phyloP scores from a whole-genome alignment of 2,797 vertebrate species.

The Nyctalus aviator region DNA sequence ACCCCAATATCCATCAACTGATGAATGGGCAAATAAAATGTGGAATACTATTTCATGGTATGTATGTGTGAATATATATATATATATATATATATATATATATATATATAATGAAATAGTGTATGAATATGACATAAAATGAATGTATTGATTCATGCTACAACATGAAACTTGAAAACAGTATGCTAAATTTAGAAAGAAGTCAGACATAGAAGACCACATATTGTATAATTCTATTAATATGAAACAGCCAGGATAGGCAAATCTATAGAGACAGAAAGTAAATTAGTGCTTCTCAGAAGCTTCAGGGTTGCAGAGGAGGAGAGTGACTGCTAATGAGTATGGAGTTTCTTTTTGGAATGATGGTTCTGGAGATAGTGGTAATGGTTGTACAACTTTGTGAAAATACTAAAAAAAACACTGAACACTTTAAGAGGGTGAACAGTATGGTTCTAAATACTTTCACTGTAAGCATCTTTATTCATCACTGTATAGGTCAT shows the following conservation, averaged over 20 bases:
- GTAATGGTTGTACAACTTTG: conserved; percentile 27
- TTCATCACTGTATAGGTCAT: neutral
- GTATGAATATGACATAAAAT: conserved; percentile 23
- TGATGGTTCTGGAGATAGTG: conserved; percentile 11
- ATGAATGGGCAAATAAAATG: conserved; percentile 50
- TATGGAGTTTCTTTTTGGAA: neutral
- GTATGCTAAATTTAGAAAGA: conserved; percentile 41
- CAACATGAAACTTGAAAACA: conserved; percentile 48
- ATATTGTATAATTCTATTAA: conserved; percentile 35
- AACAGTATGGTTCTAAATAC: neutral
- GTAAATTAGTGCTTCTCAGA: conserved; percentile 2
- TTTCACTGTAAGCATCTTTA: neutral
- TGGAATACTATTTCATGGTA: neutral
- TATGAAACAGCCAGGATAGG: conserved; percentile 37
- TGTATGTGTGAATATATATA: no score
- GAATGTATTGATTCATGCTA: conserved; percentile 42
- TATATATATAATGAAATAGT: conserved; percentile 21
- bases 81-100: no score
- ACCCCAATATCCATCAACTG: conserved; percentile 40
- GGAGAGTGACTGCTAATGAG: neutral
- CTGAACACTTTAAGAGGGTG: neutral
- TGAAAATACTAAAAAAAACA: conserved; percentile 53
- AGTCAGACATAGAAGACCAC: conserved; percentile 56
- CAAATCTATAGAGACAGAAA: conserved; percentile 46
- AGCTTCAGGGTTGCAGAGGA: neutral